Percentiles rank a stretch among this genome's conserved stretches.
Evolutionary conservation across 2,888 invertebrate genomes (phyloP).

Genomic region (Drosophila acutilabella): DNA sequence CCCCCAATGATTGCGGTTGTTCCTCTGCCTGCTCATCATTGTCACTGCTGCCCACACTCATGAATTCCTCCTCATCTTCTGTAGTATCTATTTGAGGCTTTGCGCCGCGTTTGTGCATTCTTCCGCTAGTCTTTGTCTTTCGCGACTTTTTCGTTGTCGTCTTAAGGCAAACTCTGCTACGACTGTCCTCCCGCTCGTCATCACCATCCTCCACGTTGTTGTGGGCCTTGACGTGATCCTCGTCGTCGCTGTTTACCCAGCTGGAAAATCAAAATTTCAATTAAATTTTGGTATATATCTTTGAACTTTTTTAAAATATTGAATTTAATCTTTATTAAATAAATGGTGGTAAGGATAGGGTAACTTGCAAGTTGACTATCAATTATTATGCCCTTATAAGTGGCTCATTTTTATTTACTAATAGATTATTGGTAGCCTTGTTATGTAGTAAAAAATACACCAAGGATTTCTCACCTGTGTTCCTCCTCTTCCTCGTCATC

Average conservation of each 20-base stretch:
- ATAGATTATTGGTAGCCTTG: too few species aligned
- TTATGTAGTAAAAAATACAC: neutral
- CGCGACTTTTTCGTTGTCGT: slow-evolving; percentile 58
- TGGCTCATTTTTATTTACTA: too few species aligned
- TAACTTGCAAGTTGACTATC: too few species aligned
- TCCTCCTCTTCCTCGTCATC: slow-evolving; percentile 76
- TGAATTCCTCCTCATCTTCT: slow-evolving; percentile 72
- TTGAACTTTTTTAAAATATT: neutral
- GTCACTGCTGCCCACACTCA: slow-evolving; percentile 76
- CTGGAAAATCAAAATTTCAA: slow-evolving; percentile 8
- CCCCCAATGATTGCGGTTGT: slow-evolving; percentile 10
- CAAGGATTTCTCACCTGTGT: slow-evolving; percentile 31
- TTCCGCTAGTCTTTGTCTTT: slow-evolving; percentile 39
- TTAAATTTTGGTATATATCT: neutral
- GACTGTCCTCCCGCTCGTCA: slow-evolving; percentile 68
- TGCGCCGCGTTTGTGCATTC: slow-evolving; percentile 45
- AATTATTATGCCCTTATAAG: too few species aligned
- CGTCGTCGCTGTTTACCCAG: slow-evolving; percentile 50
- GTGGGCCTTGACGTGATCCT: slow-evolving; percentile 41
- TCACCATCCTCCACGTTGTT: slow-evolving; percentile 54
- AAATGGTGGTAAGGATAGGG: neutral
- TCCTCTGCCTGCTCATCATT: slow-evolving; percentile 42
- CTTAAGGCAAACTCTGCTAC: slow-evolving; percentile 45
- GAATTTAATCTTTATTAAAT: neutral
- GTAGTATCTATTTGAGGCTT: slow-evolving; percentile 36